Percentiles rank a stretch among this genome's conserved stretches.
Conservation (phyloP, 2,113 vertebrate genomes). For the Myxocyprinus asiaticus region DNA sequence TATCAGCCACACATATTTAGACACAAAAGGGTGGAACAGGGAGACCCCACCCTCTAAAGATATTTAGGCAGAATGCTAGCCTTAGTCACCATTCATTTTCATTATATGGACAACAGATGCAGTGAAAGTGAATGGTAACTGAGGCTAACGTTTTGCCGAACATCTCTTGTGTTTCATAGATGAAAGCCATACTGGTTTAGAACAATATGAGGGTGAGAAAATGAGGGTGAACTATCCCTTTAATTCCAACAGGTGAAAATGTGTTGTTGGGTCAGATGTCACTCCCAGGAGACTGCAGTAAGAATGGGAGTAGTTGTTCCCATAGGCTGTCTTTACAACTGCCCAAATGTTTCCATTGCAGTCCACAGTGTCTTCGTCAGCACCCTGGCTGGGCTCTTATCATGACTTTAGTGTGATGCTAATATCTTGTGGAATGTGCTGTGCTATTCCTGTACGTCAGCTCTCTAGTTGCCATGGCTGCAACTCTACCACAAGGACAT, state of each 20-base stretch:
- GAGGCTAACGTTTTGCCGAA: too few relatives aligned
- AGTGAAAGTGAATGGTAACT: too few relatives aligned
- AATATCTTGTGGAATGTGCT: conserved; percentile 69
- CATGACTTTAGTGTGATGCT: conserved; percentile 56
- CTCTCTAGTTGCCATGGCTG: conserved; percentile 70
- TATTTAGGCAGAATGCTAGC: too few relatives aligned
- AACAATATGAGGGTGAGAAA: too few relatives aligned
- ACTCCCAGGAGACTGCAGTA: conserved; percentile 52
- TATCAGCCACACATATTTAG: background rate
- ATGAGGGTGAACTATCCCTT: too few relatives aligned
- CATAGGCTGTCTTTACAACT: conserved; percentile 40
- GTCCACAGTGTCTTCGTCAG: conserved; percentile 36
- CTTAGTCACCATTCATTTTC: too few relatives aligned
- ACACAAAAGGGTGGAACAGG: background rate
- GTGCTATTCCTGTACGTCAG: conserved; percentile 73
- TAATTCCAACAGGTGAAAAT: conserved; percentile 6
- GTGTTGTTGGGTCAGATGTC: conserved; percentile 52
- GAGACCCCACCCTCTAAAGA: too few relatives aligned
- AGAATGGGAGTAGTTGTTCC: conserved; percentile 62
- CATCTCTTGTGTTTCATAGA: too few relatives aligned
- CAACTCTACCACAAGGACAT: conserved; percentile 66
- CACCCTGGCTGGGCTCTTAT: conserved; percentile 18
- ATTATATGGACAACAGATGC: too few relatives aligned
- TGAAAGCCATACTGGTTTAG: too few relatives aligned
- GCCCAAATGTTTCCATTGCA: conserved; percentile 42